Evolutionary conservation across 2,113 vertebrate species (phyloP).

Genomic region (Epinephelus fuscoguttatus): DNA sequence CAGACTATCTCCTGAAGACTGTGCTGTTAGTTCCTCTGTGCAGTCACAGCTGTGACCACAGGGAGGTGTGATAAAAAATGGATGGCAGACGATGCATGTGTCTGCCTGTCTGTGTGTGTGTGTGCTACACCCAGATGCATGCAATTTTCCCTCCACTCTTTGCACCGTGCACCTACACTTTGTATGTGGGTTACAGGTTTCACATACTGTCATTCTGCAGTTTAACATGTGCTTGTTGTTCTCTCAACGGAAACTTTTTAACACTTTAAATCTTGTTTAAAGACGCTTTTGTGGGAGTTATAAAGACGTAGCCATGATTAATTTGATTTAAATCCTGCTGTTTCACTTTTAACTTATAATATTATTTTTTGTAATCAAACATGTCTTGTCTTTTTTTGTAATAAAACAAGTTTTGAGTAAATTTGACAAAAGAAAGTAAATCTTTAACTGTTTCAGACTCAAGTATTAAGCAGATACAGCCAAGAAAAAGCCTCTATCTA

Average conservation of each 20-base stretch:
- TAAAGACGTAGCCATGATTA: background rate
- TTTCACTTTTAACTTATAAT: background rate
- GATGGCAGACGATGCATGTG: conserved; percentile 33
- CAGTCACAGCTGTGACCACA: conserved; percentile 78
- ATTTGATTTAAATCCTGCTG: background rate
- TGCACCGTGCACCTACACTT: conserved; percentile 64
- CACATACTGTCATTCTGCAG: background rate
- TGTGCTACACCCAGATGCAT: conserved; percentile 37
- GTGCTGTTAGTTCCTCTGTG: conserved; percentile 42
- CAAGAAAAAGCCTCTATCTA: background rate
- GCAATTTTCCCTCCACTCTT: conserved; percentile 26
- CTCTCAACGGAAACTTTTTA: background rate
- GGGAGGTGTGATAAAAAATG: conserved; percentile 68
- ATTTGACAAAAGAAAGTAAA: background rate
- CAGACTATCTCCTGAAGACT: background rate
- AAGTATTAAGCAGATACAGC: background rate
- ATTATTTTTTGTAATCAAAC: background rate
- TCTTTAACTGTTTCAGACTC: background rate
- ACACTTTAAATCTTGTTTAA: background rate
- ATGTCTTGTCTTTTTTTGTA: background rate
- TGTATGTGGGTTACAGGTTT: conserved; percentile 60
- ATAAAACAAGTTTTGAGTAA: background rate
- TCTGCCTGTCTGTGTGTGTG: background rate
- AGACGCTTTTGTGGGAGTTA: background rate
- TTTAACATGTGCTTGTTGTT: conserved; percentile 20